Evolutionary conservation across 2,113 vertebrate genomes (phyloP).

Genomic region (Megaptera novaeangliae): DNA sequence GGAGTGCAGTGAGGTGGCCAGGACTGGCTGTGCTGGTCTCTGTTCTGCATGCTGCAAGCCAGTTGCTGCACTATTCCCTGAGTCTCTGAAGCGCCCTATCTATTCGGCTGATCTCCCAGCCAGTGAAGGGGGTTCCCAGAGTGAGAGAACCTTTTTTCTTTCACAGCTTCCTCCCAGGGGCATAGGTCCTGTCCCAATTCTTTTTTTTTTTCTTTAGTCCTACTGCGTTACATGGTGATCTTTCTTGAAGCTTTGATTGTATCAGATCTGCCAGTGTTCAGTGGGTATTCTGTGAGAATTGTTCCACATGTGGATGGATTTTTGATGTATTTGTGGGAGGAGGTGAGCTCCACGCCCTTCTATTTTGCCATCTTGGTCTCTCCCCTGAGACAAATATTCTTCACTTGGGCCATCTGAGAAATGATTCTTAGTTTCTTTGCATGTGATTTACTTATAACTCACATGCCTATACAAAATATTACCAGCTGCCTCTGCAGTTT

Average conservation of each 20-base stretch:
- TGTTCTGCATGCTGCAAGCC: background rate
- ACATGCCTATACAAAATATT: conserved; percentile 29
- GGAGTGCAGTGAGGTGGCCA: background rate
- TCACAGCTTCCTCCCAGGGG: background rate
- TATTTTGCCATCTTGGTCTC: background rate
- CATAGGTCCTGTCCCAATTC: background rate
- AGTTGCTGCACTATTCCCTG: background rate
- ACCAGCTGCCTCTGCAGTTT: conserved; percentile 56
- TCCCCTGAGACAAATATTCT: background rate
- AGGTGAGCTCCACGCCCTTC: background rate
- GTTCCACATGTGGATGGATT: background rate
- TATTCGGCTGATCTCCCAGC: background rate
- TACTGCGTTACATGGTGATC: background rate
- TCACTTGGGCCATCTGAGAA: background rate
- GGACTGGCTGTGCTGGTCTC: background rate
- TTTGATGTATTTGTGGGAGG: background rate
- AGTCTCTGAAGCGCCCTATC: background rate
- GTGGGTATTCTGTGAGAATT: background rate
- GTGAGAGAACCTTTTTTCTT: background rate
- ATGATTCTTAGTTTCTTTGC: background rate
- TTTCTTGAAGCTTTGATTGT: background rate
- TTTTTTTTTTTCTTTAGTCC: background rate
- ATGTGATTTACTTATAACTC: background rate
- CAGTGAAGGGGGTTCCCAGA: background rate
- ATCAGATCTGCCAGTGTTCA: background rate